Conservation (phyloP, 1,140 invertebrate genomes). For the Lordiphosa mommai region DNA sequence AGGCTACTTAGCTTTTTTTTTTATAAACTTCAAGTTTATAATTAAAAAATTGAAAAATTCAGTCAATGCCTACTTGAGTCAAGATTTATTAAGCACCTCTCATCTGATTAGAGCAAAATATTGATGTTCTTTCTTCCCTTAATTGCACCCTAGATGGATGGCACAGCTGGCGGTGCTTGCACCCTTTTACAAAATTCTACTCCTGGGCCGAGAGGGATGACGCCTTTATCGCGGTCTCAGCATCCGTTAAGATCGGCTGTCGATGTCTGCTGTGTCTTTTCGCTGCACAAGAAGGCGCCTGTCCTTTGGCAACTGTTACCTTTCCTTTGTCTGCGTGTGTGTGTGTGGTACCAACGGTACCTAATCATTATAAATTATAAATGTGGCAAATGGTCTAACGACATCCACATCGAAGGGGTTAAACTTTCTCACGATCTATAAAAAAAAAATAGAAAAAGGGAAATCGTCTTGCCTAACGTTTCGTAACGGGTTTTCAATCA, state of each 20-base stretch:
- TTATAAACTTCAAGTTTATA: no score
- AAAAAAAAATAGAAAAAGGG: conserved; percentile 29
- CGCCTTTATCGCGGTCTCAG: conserved; percentile 53
- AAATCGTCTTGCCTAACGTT: conserved; percentile 32
- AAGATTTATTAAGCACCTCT: no score
- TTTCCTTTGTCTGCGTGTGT: conserved; percentile 3
- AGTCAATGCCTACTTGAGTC: no score
- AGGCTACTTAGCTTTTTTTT: no score
- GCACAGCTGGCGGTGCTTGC: no score
- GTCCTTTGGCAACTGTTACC: conserved; percentile 58
- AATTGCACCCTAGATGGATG: no score
- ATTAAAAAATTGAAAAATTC: no score
- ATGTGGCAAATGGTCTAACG: conserved; percentile 49
- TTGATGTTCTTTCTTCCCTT: no score
- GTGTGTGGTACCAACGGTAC: conserved; percentile 26
- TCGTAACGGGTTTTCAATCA: conserved; percentile 45
- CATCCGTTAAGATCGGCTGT: conserved; percentile 44
- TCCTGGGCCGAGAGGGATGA: conserved; percentile 63
- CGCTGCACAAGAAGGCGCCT: conserved; percentile 22
- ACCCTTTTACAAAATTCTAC: background rate
- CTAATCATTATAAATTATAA: conserved; percentile 74
- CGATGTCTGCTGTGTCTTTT: conserved; percentile 19
- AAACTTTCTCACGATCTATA: conserved; percentile 70
- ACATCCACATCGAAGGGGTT: conserved; percentile 50
- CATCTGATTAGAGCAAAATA: no score